Evolutionary conservation across 2,797 vertebrate genomes (phyloP), one percentile per base, ranked within the genome.

Genomic region (Knipowitschia caucasica): DNA sequence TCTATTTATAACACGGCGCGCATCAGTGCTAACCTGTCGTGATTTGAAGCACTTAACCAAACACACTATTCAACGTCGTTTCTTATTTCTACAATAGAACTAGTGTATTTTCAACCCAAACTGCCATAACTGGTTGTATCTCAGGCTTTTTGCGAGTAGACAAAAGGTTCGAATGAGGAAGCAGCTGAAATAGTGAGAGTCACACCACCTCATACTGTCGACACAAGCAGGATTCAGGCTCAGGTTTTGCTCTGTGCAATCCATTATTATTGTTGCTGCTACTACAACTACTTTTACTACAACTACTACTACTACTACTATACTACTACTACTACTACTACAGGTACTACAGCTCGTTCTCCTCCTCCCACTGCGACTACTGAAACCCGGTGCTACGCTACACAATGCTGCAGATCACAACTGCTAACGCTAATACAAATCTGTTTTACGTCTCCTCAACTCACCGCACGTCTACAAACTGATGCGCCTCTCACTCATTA

Each of bases 181-280:
- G 52, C 62, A 45, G 64, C 62, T 35, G 64, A 36, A 51, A 51
- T 24, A 69, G 69, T 55, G 54, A 17, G 57, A 75, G 55, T 61
- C 72, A 59, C 47, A 34, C 72, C 73, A 64, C 73, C 77, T 78
- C 77, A 64, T 31, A 64, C 62, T 45, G 57, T 72, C 45, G 24
- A 54, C 52, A 53, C 66, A 46, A 75, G 73, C 72, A 72, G 78
- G 78, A 82, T 82, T 80, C 69, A n/a, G 76, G 84, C 86, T 88
- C 86, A 86, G 86, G 86, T 85, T 82, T 82, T 74, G 80, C 84
- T 84, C 77, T 59, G 77, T 83, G 82, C 76, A 80, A 78, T 73
- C 77, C 73, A 80, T 73, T 69, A 35, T 71, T 64, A 69, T 71
- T 36, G 80, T 81, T 86, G 84, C 84, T 86, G 84, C 84, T 86